Evolutionary conservation across 2,888 invertebrate genomes (phyloP), one percentile per base, ranked within the genome.

Genomic region (Microctonus hyperodae): DNA sequence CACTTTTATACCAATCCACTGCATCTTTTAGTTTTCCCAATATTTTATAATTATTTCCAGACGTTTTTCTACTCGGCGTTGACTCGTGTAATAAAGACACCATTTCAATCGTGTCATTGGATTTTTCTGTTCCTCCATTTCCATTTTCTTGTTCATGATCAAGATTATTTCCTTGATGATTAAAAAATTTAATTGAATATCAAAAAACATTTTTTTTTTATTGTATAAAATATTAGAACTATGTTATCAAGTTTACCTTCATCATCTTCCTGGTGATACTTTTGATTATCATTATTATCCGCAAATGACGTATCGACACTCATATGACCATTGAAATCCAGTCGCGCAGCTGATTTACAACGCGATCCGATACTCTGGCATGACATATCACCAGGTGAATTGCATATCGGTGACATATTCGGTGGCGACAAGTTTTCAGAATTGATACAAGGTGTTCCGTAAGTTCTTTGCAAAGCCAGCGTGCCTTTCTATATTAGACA

Each of bases 301-400:
- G 16, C 28, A 25, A 67, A 6, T 28, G 74, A 74, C 10, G 58
- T 25, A 22, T 82, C 81, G 56, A 78, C 71, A 58, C 81, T 80
- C 80, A 80, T 80, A n/a, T 78, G 78, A 13, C 73, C 70, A 2
- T 76, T 76, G 53, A 82, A 82, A 65, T 83, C 77, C 64, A 83
- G 62, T 59, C 73, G 74, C 9, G 74, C 70, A 1, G 69, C 76
- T 0, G 79, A 76, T 65, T 76, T 77, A 58, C 73, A 75, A 13
- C 75, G 75, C 62, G 73, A 74, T 69, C 69, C 73, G 5, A 75
- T 62, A 72, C 76, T 81, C 64, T 82, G 77, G 44, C 69, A 75
- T 0, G 79, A 80, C 76, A 78, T 78, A 13, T 75, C 61, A 9
- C 72, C 72, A 3, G 65, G 59, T 48, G 64, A 67, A 20, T 71